Conservation (phyloP, 1,140 invertebrate species). For the Solen grandis region DNA sequence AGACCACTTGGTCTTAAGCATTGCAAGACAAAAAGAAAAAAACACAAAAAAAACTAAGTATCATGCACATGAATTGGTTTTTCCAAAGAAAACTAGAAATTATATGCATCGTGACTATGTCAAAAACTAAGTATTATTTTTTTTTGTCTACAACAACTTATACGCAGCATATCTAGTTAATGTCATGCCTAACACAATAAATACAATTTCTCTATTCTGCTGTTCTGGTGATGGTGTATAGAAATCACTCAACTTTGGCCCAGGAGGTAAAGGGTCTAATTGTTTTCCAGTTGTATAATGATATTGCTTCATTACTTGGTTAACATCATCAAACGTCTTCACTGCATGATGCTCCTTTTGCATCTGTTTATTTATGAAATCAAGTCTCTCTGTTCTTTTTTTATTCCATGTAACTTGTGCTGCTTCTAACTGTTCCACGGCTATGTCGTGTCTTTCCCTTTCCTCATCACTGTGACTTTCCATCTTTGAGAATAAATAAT, state of each 20-base stretch:
- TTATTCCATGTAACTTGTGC: slow-evolving; percentile 31
- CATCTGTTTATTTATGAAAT: slow-evolving; percentile 47
- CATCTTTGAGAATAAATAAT: too few relatives aligned
- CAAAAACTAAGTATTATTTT: slow-evolving; percentile 6
- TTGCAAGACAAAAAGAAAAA: slow-evolving; percentile 7
- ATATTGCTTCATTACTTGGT: too few relatives aligned
- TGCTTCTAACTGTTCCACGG: slow-evolving; percentile 49
- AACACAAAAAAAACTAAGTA: too few relatives aligned
- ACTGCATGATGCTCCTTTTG: slow-evolving; percentile 28
- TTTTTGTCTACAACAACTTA: slow-evolving; percentile 11
- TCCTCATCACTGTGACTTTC: neutral
- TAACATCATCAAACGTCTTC: slow-evolving; percentile 39
- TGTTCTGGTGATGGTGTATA: too few relatives aligned
- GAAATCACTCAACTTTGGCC: slow-evolving; percentile 36
- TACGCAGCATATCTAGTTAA: slow-evolving; percentile 26
- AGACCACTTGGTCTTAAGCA: neutral
- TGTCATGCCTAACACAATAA: too few relatives aligned
- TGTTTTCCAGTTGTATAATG: slow-evolving; percentile 8
- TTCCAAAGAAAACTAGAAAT: too few relatives aligned
- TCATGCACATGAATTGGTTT: too few relatives aligned
- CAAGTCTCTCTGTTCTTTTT: slow-evolving; percentile 30
- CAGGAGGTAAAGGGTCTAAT: slow-evolving; percentile 1
- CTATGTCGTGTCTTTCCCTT: slow-evolving; percentile 32
- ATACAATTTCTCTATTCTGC: too few relatives aligned
- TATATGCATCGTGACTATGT: neutral